These are phyloP conservation scores for Zapornia atra DNA, from an alignment of 2,113 vertebrate species.

Conservation along the genomic window DNA sequence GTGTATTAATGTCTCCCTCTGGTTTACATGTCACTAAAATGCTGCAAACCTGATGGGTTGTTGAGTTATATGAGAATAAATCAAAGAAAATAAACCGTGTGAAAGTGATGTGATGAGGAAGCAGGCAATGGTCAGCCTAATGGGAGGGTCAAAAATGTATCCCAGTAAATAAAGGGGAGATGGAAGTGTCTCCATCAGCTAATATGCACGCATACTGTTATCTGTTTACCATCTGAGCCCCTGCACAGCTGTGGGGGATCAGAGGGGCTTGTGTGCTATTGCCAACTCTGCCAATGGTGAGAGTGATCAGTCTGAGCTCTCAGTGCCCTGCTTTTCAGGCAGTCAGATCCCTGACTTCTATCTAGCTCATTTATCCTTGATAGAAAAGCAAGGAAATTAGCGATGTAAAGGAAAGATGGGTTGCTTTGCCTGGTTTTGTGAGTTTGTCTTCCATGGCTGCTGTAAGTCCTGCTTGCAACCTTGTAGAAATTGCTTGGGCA, in stretches of 20 bases:
- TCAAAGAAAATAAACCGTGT: not conserved
- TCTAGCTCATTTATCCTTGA: not conserved
- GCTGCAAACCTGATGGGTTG: not conserved
- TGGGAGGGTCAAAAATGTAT: not conserved
- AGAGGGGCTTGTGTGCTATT: not conserved
- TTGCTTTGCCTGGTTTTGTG: not conserved
- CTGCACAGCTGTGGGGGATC: not conserved
- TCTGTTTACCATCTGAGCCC: not conserved
- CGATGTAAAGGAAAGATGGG: not conserved
- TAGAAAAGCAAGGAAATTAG: not conserved
- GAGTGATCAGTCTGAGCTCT: not conserved
- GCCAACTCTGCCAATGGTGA: not conserved
- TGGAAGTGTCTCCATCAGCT: not conserved
- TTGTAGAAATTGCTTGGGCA: not conserved
- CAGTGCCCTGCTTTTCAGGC: not conserved
- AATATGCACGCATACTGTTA: not conserved
- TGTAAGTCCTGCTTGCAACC: not conserved
- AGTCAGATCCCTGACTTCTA: not conserved
- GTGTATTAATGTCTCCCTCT: not conserved
- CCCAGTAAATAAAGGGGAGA: not conserved
- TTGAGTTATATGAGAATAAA: conserved; percentile 4
- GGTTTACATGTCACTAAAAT: not conserved
- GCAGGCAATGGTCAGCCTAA: not conserved
- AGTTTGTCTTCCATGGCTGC: not conserved
- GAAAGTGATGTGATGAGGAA: not conserved